phyloP scores from a whole-genome alignment of 2,888 invertebrate species.

The Limnephilus lunatus region DNA sequence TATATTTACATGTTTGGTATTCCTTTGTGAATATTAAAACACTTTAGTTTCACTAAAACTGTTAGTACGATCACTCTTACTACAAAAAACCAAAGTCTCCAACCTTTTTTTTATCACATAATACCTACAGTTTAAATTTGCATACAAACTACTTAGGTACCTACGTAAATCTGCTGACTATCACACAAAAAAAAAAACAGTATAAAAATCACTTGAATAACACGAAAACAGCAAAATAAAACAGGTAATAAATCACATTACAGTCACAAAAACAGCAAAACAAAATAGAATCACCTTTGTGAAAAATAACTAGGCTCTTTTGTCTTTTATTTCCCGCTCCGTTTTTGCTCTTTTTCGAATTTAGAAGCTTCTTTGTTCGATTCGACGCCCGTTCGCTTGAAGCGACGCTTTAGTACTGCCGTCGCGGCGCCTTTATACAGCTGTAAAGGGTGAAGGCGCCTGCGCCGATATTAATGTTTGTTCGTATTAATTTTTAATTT shows the following conservation, averaged over 20 bases:
- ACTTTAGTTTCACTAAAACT: background rate
- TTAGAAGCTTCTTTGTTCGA: background rate
- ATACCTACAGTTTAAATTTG: background rate
- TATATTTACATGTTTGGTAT: background rate
- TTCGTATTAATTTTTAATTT: background rate
- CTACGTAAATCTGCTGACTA: background rate
- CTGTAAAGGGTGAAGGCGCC: background rate
- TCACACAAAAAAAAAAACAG: no score
- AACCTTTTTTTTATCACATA: background rate
- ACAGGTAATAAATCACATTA: background rate
- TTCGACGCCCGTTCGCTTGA: conserved; percentile 26
- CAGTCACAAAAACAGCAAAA: background rate
- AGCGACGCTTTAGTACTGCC: conserved; percentile 20
- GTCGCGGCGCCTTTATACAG: conserved; percentile 10
- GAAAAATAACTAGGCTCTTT: background rate
- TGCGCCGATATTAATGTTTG: background rate
- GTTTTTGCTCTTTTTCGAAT: background rate
- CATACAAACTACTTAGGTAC: background rate
- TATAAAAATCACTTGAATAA: no score
- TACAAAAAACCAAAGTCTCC: background rate
- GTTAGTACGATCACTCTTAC: background rate
- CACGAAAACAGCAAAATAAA: background rate
- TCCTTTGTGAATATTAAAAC: background rate
- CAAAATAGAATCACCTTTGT: background rate
- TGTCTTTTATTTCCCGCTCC: conserved; percentile 34